Evolutionary conservation across 2,113 vertebrate genomes (phyloP).

Genomic region (Heliornis fulica): DNA sequence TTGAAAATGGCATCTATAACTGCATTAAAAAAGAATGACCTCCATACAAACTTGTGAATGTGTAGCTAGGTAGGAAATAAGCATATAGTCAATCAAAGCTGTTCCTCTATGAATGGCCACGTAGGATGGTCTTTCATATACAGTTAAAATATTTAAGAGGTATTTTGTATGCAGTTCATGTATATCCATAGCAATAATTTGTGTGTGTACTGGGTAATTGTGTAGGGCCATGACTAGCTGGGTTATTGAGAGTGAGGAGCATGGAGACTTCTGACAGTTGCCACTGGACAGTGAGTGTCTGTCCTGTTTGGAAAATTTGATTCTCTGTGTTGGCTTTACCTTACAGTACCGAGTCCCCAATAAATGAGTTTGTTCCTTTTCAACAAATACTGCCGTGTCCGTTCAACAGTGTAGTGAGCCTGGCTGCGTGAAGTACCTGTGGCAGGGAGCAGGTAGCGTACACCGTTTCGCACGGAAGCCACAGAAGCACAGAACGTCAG

Average conservation of each 20-base stretch:
- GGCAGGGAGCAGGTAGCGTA: background rate
- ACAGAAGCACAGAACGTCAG: too few species aligned
- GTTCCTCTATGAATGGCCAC: background rate
- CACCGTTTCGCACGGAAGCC: too few species aligned
- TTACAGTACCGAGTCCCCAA: background rate
- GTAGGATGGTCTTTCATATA: background rate
- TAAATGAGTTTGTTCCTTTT: background rate
- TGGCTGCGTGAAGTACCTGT: background rate
- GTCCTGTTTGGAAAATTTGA: background rate
- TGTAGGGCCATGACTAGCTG: background rate
- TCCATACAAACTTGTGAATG: background rate
- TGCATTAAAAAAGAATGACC: background rate
- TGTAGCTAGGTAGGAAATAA: background rate
- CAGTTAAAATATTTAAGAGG: background rate
- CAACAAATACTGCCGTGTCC: fast-evolving
- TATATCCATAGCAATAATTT: background rate
- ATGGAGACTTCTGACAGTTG: background rate
- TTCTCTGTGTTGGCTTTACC: background rate
- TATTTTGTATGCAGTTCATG: background rate
- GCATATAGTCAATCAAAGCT: background rate
- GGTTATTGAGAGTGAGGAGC: background rate
- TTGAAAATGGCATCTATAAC: background rate
- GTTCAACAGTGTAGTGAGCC: background rate
- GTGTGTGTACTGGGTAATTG: background rate
- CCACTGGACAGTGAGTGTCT: background rate